These are phyloP conservation scores for Poecilobothrus nobilitatus DNA, from an alignment of 2,888 invertebrate genomes.

Conservation along the genomic window DNA sequence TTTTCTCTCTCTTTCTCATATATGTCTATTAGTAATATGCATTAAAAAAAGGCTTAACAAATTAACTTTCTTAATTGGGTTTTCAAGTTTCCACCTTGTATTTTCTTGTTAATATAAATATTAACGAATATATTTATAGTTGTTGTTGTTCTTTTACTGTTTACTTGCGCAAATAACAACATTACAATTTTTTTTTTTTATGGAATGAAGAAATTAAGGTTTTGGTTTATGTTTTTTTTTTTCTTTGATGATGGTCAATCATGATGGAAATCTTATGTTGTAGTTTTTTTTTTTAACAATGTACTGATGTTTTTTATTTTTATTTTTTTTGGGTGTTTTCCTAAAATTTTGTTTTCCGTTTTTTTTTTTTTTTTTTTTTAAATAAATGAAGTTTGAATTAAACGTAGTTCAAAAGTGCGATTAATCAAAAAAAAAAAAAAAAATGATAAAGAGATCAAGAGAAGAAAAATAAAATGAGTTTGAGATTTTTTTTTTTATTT, in stretches of 20 bases:
- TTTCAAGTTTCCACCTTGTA: slow-evolving; percentile 4
- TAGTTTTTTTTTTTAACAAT: background rate
- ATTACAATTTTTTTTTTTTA: no score
- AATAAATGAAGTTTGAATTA: background rate
- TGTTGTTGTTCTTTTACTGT: no score
- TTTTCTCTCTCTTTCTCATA: background rate
- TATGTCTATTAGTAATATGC: background rate
- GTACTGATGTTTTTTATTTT: no score
- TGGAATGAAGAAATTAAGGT: no score
- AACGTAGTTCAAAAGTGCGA: background rate
- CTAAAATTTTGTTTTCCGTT: background rate
- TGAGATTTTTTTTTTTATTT: background rate
- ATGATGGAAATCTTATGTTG: background rate
- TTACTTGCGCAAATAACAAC: no score
- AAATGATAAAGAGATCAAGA: background rate
- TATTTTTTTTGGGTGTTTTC: background rate
- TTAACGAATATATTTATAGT: no score
- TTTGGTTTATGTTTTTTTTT: background rate
- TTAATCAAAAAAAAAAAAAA: background rate
- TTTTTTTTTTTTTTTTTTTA: background rate
- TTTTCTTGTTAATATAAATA: no score
- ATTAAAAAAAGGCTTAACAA: background rate
- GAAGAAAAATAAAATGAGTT: background rate
- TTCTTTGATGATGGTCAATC: background rate
- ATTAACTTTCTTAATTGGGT: slow-evolving; percentile 6